These are phyloP conservation scores for Sepiola atlantica DNA, from an alignment of 2,888 invertebrate species.

Conservation along the genomic window DNA sequence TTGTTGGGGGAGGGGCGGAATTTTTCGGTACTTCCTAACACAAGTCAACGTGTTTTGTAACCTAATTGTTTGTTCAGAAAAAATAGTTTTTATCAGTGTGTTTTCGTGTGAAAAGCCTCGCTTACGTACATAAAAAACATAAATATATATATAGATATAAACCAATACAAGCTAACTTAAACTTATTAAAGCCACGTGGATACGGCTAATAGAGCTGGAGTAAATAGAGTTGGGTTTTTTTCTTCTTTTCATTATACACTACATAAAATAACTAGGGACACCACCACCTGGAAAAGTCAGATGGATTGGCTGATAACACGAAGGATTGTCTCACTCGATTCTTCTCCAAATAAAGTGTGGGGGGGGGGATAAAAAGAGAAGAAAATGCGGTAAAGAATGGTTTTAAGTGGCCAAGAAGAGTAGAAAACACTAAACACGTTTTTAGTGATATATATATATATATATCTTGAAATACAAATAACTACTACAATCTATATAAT, in stretches of 20 bases:
- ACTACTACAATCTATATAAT: not conserved
- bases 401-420: not conserved
- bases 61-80: not conserved
- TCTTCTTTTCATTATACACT: not conserved
- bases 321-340: not conserved
- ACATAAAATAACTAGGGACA: not conserved
- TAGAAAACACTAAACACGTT: not conserved
- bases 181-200: not conserved
- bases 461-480: not conserved
- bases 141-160: too few relatives aligned
- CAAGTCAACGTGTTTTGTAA: too few relatives aligned
- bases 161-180: not conserved
- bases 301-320: not conserved
- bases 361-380: not conserved
- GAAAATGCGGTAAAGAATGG: not conserved
- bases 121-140: too few relatives aligned
- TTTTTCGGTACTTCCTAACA: too few relatives aligned
- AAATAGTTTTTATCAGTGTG: not conserved
- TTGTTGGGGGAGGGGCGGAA: not conserved
- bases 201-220: not conserved
- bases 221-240: too few relatives aligned
- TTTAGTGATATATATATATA: not conserved
- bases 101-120: too few relatives aligned
- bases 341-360: not conserved
- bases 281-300: not conserved